A percentile compares a stretch with the other conserved stretches of the same genome.
These are phyloP conservation scores for Notamacropus eugenii DNA, from an alignment of 2,797 vertebrate genomes.

Conservation along the genomic window DNA sequence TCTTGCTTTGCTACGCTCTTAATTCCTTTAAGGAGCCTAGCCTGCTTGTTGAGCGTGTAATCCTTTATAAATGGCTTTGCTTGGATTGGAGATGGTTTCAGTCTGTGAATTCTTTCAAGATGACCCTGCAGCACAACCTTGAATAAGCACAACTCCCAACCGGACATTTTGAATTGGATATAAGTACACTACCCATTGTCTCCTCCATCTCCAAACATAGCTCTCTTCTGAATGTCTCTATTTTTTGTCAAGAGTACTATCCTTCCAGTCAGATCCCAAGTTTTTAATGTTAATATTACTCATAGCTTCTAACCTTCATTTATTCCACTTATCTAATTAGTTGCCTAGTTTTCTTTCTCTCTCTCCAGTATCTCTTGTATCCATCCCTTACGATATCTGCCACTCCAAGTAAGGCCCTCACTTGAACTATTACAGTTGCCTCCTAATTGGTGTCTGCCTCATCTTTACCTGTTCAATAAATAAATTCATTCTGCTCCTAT, in stretches of 20 bases:
- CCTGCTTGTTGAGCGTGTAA: too few relatives aligned
- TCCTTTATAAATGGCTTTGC: too few relatives aligned
- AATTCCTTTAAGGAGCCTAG: too few relatives aligned
- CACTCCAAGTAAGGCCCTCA: neutral
- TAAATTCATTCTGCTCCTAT: neutral
- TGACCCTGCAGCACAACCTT: too few relatives aligned
- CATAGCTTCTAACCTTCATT: neutral
- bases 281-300: neutral
- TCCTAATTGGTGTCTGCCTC: neutral
- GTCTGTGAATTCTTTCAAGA: too few relatives aligned
- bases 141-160: neutral
- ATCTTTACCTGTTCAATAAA: neutral
- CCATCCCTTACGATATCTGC: neutral
- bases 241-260: neutral
- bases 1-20: too few relatives aligned
- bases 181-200: neutral
- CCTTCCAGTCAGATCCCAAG: neutral
- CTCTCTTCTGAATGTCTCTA: neutral
- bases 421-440: neutral
- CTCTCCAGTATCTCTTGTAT: neutral
- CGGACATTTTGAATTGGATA: neutral
- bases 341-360: neutral
- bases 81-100: too few relatives aligned
- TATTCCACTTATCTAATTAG: neutral
- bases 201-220: neutral